Evolutionary conservation across 2,113 vertebrate genomes (phyloP).

Genomic region (Telmatochromis sp.): DNA sequence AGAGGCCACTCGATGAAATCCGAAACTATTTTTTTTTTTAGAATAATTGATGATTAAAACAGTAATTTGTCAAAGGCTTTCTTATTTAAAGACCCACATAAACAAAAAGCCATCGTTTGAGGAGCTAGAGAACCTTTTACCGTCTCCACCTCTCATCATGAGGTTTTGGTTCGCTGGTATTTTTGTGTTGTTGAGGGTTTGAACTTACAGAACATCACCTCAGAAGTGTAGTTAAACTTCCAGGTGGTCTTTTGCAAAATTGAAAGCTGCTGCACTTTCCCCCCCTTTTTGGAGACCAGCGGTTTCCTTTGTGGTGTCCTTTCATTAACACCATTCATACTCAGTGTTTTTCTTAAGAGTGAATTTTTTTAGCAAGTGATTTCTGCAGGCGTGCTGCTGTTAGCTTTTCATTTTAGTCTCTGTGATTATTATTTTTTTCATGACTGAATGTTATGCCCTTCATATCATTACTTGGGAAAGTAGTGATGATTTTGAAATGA

Average conservation of each 20-base stretch:
- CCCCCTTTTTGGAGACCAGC: neutral
- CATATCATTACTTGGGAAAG: neutral
- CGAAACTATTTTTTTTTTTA: rapidly evolving
- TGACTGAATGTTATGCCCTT: neutral
- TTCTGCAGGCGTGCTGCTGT: neutral
- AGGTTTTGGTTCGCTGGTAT: neutral
- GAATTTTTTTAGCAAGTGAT: neutral
- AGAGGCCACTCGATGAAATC: neutral
- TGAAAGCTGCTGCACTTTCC: neutral
- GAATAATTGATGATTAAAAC: neutral
- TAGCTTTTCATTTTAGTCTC: neutral
- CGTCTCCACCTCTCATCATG: neutral
- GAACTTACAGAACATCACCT: neutral
- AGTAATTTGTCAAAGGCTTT: neutral
- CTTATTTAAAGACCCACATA: neutral
- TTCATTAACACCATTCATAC: neutral
- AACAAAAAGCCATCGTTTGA: neutral
- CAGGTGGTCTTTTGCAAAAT: neutral
- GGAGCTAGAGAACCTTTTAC: neutral
- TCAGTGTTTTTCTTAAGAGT: neutral
- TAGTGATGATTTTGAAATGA: neutral
- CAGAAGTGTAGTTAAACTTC: neutral
- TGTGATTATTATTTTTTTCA: neutral
- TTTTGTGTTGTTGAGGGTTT: neutral
- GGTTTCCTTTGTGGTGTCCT: neutral